Percentiles rank a stretch among this genome's conserved stretches.
These are phyloP conservation scores for Sebastes taczanowskii DNA, from an alignment of 2,797 vertebrate genomes.

Conservation along the genomic window DNA sequence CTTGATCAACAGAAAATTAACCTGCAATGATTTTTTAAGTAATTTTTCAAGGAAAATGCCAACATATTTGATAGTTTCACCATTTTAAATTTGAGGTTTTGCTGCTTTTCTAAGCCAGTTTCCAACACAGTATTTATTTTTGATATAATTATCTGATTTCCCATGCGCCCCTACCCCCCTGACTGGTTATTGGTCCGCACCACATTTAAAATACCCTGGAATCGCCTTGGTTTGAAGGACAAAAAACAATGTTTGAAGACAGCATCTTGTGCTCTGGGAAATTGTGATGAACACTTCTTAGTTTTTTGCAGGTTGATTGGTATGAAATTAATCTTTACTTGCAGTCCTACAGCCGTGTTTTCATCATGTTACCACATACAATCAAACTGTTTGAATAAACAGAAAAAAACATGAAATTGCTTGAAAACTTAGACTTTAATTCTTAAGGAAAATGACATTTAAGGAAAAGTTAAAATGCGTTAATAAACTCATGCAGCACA, in stretches of 20 bases:
- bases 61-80: not conserved
- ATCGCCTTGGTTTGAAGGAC: not conserved
- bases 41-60: not conserved
- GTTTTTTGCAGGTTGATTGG: no score
- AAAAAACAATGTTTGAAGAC: not conserved
- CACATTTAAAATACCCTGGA: not conserved
- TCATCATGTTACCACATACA: not conserved
- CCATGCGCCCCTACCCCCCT: rapidly evolving
- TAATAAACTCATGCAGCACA: constrained; percentile 20
- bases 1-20: no score
- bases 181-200: not conserved
- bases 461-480: constrained; percentile 15
- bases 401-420: constrained; percentile 18
- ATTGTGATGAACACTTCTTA: not conserved
- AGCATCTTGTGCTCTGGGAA: not conserved
- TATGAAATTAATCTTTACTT: not conserved
- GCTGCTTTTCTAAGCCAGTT: not conserved
- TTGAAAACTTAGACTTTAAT: constrained; percentile 66
- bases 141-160: not conserved
- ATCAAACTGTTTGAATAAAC: not conserved
- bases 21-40: not conserved
- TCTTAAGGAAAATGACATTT: constrained; percentile 26
- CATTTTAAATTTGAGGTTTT: not conserved
- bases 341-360: not conserved
- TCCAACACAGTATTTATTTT: not conserved